Percentiles rank a stretch among this genome's conserved stretches.
These are phyloP conservation scores for Cataglyphis albicans DNA, from an alignment of 2,888 invertebrate species.

Conservation along the genomic window DNA sequence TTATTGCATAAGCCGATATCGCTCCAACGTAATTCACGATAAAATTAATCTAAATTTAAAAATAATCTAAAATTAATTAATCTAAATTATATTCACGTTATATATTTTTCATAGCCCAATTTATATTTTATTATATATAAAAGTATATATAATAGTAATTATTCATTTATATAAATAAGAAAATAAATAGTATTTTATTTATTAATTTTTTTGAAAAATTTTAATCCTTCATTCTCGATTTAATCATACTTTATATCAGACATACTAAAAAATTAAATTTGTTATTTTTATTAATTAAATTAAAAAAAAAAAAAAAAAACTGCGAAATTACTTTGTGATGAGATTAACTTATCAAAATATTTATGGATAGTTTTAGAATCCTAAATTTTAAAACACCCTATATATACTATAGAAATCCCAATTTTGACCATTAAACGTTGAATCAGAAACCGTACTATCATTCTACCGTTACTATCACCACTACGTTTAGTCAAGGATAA, in stretches of 20 bases:
- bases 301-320: too few species aligned
- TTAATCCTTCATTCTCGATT: background rate
- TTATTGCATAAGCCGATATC: constrained; percentile 25
- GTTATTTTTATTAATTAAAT: too few species aligned
- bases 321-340: background rate
- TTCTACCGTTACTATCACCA: background rate
- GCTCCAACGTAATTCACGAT: background rate
- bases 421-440: background rate
- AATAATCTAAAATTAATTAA: constrained; percentile 34
- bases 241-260: background rate
- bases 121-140: constrained; percentile 11
- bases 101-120: background rate
- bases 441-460: too few species aligned
- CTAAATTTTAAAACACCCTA: too few species aligned
- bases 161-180: background rate
- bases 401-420: background rate
- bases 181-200: constrained; percentile 2
- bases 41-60: constrained; percentile 25
- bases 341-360: background rate
- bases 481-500: background rate
- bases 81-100: constrained; percentile 14
- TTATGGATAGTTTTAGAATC: background rate
- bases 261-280: background rate
- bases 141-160: background rate
- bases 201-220: background rate